Evolutionary conservation across 1,140 invertebrate species (phyloP).

Genomic region (Wasmannia auropunctata): DNA sequence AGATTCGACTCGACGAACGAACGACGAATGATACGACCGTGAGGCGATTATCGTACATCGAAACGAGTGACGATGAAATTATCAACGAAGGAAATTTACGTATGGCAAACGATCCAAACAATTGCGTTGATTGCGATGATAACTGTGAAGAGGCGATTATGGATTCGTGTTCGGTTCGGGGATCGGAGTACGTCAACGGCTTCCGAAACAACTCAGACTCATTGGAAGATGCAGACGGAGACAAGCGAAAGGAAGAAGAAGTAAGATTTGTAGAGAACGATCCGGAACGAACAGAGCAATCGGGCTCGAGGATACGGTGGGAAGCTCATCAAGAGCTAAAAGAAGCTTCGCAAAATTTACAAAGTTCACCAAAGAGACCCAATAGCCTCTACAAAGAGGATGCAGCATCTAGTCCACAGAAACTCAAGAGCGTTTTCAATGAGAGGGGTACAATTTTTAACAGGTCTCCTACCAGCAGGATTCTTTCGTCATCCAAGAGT

Average conservation of each 20-base stretch:
- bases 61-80: neutral
- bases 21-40: neutral
- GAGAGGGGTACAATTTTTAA: slow-evolving; percentile 63
- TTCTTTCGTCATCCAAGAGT: slow-evolving; percentile 68
- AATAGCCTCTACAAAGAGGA: slow-evolving; percentile 74
- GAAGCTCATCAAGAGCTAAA: slow-evolving; percentile 75
- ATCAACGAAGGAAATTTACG: neutral
- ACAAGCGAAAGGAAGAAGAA: slow-evolving; percentile 31
- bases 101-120: slow-evolving; percentile 2
- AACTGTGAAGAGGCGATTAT: slow-evolving; percentile 10
- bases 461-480: slow-evolving; percentile 70
- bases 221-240: slow-evolving; percentile 17
- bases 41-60: neutral
- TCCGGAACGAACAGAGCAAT: slow-evolving; percentile 45
- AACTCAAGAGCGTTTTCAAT: slow-evolving; percentile 67
- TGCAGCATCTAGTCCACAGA: slow-evolving; percentile 50
- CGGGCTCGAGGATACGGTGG: slow-evolving; percentile 71
- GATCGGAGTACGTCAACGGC: neutral
- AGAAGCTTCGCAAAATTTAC: slow-evolving; percentile 61
- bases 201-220: neutral
- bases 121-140: neutral
- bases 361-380: slow-evolving; percentile 68
- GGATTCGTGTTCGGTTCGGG: slow-evolving; percentile 48
- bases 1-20: slow-evolving; percentile 47
- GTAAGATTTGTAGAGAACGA: slow-evolving; percentile 44